Evolutionary conservation across 1,140 invertebrate species (phyloP).

Genomic region (Cotesia chilonis): DNA sequence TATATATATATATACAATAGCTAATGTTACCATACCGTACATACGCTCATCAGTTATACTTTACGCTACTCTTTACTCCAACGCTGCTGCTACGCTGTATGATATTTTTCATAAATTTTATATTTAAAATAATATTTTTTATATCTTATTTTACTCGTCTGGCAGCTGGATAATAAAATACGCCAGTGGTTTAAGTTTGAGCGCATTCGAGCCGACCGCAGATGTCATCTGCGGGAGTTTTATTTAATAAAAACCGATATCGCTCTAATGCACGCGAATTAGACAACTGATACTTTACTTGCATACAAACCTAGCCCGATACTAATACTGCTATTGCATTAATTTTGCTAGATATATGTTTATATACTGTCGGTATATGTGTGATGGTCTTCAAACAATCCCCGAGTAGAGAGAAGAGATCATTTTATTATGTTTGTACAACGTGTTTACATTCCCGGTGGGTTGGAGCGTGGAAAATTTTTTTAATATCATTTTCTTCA

Average conservation of each 20-base stretch:
- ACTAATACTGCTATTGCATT: neutral
- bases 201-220: neutral
- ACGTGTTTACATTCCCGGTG: no score
- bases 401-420: no score
- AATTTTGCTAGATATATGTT: neutral
- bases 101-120: no score
- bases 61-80: neutral
- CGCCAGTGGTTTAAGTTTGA: no score
- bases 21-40: neutral
- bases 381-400: no score
- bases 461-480: no score
- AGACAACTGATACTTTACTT: slow-evolving; percentile 1
- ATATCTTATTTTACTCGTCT: no score
- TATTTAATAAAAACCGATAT: slow-evolving; percentile 14
- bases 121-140: no score
- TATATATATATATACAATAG: neutral
- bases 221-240: neutral
- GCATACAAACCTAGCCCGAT: neutral
- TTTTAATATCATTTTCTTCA: neutral
- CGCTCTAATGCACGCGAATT: slow-evolving; percentile 30
- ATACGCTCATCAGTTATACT: no score
- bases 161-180: no score
- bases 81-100: neutral
- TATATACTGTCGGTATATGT: no score
- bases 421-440: no score